Evolutionary conservation across 2,797 vertebrate genomes (phyloP), one percentile per base, ranked within the genome.

Genomic region (Chaunax sp.): DNA sequence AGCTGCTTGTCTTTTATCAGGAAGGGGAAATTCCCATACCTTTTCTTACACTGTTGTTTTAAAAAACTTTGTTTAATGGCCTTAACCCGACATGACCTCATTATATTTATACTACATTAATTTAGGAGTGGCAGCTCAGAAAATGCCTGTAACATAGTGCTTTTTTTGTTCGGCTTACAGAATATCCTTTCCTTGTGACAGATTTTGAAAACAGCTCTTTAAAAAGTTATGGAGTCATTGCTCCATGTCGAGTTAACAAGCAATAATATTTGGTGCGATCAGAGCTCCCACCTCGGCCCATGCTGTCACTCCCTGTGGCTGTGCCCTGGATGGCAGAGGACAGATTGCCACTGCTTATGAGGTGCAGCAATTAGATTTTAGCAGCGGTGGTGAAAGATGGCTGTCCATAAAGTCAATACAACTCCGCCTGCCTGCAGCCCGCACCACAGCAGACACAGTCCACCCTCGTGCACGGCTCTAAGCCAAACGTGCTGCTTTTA

Each of bases 351-450:
- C 82, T 81, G 74, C 82, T 80, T 76, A 77, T 72, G 84, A 80
- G 90, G 87, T 77, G 80, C 81, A 87, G 82, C 88, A 87, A 92
- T 92, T 90, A 87, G 79, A 57, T 80, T 92, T 93, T 92, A 92
- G 93, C 85, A 50, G 78, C 58, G 57, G 76, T 58, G 81, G 91
- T 85, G 80, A 87, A 76, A 87, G 84, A 87, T 79, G 83, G 71
- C 56, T 71, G 75, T 77, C 77, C 83, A 88, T 93, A 91, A 93
- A 92, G 81, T 74, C 81, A 89, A 81, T 87, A 87, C 50, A 75
- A 61, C 81, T 70, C 83, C 80, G 85, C 82, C 75, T 69, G 73
- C 81, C 81, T 83, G 76, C 43, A 77, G 72, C 75, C 72, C 75
- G 80, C 65, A 67, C 77, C 67, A 64, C 54, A 7, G 40, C 76